These are phyloP conservation scores for Eurosta solidaginis DNA, from an alignment of 1,140 invertebrate species.

Conservation along the genomic window DNA sequence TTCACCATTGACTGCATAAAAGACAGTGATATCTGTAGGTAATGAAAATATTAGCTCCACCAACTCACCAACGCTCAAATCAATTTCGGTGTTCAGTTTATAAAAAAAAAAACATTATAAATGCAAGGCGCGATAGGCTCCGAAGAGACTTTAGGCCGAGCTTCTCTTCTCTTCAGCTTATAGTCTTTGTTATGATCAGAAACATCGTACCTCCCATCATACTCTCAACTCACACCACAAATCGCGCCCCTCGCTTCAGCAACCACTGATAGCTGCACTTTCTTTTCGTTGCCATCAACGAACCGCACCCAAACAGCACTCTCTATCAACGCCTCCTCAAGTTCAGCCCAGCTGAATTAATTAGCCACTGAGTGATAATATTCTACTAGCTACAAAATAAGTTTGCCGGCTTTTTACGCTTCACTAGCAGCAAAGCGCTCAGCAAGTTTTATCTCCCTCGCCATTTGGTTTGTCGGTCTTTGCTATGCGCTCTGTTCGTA, in stretches of 20 bases:
- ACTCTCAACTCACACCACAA: not conserved
- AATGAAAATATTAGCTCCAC: too few species aligned
- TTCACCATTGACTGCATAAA: too few species aligned
- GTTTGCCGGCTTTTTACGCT: not conserved
- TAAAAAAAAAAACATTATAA: too few species aligned
- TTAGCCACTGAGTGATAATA: not conserved
- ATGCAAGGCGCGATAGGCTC: too few species aligned
- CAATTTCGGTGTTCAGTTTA: too few species aligned
- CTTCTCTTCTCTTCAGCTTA: too few species aligned
- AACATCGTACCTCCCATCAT: too few species aligned
- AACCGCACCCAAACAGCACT: not conserved
- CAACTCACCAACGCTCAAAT: too few species aligned
- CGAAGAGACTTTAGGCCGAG: too few species aligned
- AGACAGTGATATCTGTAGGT: too few species aligned
- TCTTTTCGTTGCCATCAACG: not conserved
- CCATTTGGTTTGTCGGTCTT: not conserved
- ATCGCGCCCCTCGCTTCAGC: not conserved
- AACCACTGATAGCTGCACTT: not conserved
- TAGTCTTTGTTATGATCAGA: too few species aligned
- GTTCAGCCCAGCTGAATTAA: not conserved
- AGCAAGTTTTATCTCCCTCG: not conserved
- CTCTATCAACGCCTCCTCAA: not conserved
- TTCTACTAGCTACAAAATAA: not conserved
- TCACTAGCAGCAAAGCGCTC: not conserved
- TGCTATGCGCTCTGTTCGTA: not conserved